These are phyloP conservation scores for Cantharis lateralis DNA, from an alignment of 2,888 invertebrate species.

Conservation along the genomic window DNA sequence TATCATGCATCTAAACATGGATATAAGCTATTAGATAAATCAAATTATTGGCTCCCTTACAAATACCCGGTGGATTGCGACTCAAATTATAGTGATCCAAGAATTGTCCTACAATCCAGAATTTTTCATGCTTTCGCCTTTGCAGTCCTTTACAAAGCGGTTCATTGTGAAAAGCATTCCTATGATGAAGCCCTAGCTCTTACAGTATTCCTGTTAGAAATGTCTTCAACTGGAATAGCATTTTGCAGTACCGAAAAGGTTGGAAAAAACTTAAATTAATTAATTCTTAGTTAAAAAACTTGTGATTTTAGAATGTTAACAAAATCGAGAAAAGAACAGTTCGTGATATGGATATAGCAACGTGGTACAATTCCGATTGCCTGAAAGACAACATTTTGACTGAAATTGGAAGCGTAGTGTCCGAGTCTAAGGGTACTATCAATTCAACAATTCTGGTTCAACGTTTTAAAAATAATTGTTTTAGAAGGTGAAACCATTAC, in stretches of 20 bases:
- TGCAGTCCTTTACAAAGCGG: slow-evolving; percentile 83
- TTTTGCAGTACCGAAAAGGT: not conserved
- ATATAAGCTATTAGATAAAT: slow-evolving; percentile 48
- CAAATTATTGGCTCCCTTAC: slow-evolving; percentile 77
- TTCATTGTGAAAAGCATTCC: slow-evolving; percentile 68
- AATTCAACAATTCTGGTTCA: slow-evolving; percentile 65
- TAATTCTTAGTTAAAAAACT: not conserved
- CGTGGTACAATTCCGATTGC: slow-evolving; percentile 75
- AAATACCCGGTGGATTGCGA: slow-evolving; percentile 70
- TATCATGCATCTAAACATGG: slow-evolving; percentile 65
- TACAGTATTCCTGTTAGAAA: slow-evolving; percentile 83
- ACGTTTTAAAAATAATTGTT: not conserved
- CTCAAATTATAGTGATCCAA: slow-evolving; percentile 70
- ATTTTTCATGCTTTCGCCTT: slow-evolving; percentile 77
- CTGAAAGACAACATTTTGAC: slow-evolving; percentile 77
- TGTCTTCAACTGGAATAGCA: slow-evolving; percentile 68
- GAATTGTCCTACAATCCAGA: slow-evolving; percentile 63
- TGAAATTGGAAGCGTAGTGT: slow-evolving; percentile 66
- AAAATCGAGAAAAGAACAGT: not conserved
- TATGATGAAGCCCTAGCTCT: slow-evolving; percentile 90
- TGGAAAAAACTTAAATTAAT: not conserved
- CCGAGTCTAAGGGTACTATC: slow-evolving; percentile 59
- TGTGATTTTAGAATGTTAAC: not conserved
- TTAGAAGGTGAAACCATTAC: slow-evolving; percentile 44
- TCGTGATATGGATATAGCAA: slow-evolving; percentile 62